These are phyloP conservation scores for Nansenia antarctica DNA, from an alignment of 2,113 vertebrate genomes.

Conservation along the genomic window DNA sequence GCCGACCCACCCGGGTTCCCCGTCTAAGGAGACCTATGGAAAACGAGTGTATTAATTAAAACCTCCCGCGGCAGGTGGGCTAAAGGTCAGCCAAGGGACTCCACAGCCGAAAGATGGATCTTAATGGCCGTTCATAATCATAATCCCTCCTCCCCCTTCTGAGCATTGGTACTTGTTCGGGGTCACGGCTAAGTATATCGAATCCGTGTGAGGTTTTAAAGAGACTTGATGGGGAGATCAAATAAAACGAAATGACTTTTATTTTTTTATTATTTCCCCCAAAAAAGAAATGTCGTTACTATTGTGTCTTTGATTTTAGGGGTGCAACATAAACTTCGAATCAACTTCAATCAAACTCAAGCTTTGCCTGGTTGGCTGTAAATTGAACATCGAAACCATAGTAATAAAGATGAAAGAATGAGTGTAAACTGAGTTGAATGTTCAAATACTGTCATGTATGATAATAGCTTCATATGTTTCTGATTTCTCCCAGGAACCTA, in stretches of 20 bases:
- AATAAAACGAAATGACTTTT: too few species aligned
- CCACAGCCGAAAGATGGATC: background rate
- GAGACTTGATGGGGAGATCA: background rate
- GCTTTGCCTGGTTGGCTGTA: constrained; percentile 1
- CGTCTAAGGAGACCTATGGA: constrained; percentile 43
- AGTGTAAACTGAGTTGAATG: constrained; percentile 23
- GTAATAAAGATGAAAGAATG: constrained; percentile 42
- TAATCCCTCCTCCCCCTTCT: too few species aligned
- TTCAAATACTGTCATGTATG: constrained; percentile 26
- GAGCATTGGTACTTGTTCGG: too few species aligned
- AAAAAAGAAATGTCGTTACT: constrained; percentile 3
- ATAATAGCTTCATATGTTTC: constrained; percentile 47
- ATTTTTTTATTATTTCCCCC: too few species aligned
- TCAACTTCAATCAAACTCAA: too few species aligned
- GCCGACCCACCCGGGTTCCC: constrained; percentile 45
- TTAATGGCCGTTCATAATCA: background rate
- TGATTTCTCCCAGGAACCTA: constrained; percentile 32
- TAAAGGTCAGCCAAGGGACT: constrained; percentile 42
- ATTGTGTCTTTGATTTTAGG: constrained; percentile 11
- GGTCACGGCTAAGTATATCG: background rate
- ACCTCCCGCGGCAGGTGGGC: constrained; percentile 46
- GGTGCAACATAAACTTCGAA: constrained; percentile 12
- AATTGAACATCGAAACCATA: constrained; percentile 15
- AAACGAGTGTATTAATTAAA: constrained; percentile 57
- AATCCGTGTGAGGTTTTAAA: constrained; percentile 2